Conservation (phyloP, 2,888 invertebrate species). For the Athalia rosae region DNA sequence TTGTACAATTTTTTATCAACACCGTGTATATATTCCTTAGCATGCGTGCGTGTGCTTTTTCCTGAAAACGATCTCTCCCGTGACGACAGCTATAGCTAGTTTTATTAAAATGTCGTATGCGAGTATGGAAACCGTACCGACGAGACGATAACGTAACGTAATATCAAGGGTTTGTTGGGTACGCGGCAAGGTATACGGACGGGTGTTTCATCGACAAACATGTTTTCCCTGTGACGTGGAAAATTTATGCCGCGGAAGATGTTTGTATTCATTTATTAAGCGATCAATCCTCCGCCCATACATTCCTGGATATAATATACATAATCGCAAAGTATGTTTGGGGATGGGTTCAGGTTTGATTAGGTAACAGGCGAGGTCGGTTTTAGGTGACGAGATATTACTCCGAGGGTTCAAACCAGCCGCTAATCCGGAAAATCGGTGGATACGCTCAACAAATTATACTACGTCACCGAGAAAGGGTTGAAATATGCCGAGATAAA, state of each 20-base stretch:
- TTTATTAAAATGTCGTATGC: conserved; percentile 11
- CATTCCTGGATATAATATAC: not conserved
- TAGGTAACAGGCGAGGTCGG: not conserved
- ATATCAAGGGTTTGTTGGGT: not conserved
- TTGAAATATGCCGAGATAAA: conserved; percentile 4
- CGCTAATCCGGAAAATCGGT: conserved; percentile 32
- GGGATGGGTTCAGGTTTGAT: conserved; percentile 24
- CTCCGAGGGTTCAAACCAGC: conserved; percentile 11
- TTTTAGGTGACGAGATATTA: conserved; percentile 28
- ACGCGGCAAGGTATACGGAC: not conserved
- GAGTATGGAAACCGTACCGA: not conserved
- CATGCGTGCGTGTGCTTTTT: conserved; percentile 6
- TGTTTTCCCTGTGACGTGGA: conserved; percentile 14
- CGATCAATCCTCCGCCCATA: conserved; percentile 33
- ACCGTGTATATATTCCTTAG: not conserved
- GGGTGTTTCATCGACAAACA: conserved; percentile 36
- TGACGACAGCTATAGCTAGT: not conserved
- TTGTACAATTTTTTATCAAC: not conserved
- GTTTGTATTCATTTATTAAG: conserved; percentile 34
- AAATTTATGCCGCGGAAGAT: conserved; percentile 19
- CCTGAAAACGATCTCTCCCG: conserved; percentile 1
- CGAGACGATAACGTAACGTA: conserved; percentile 20
- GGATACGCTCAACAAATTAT: conserved; percentile 36
- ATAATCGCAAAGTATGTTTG: conserved; percentile 19
- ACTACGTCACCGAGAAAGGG: not conserved